Evolutionary conservation across 2,797 vertebrate genomes (phyloP), one percentile per base, ranked within the genome.

Genomic region (Hydrophis major): DNA sequence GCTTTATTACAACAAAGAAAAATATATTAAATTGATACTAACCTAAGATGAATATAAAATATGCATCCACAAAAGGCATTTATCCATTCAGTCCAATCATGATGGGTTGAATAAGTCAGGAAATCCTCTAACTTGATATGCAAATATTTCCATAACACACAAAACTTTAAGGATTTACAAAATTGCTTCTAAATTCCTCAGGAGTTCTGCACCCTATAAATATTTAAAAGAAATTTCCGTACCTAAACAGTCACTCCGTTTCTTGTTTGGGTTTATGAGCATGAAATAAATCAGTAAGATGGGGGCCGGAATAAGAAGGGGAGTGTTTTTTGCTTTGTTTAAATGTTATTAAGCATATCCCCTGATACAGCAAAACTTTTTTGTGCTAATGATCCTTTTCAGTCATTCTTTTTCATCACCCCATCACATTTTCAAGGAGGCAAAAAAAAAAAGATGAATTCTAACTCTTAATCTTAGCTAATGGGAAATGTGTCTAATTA

Each of bases 191-290:
- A 96, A 96, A 96, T 97, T 93, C 94, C 95, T 96, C 95, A 96
- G 94, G 92, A 97, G 93, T 96, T 96, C 74, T 96, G 47, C 89
- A 95, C 53, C 92, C 92, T 97, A 94, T 97, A 98, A 98, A 97
- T 97, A 98, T 98, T 97, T 97, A 96, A 98, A 97, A 95, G 94
- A 97, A 97, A 97, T 96, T 95, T 95, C 95, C 0, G 94, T 94
- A 96, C n/a, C 94, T 96, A 97, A 97, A 97, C 95, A 96, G 50
- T 0, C 59, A 94, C 88, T 88, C 66, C 94, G 86, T 91, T 95
- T 96, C 90, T 87, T 91, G 87, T 96, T 97, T 97, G 95, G 96
- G 89, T 90, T 93, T 90, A 37, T 91, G 96, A 94, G 96, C 97
- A 97, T 59, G 93, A 97, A 96, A 95, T 1, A 0, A 94, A 95